Base-by-base conservation (phyloP, 2,888 invertebrate genomes). In the Osmoderma eremita region DNA sequence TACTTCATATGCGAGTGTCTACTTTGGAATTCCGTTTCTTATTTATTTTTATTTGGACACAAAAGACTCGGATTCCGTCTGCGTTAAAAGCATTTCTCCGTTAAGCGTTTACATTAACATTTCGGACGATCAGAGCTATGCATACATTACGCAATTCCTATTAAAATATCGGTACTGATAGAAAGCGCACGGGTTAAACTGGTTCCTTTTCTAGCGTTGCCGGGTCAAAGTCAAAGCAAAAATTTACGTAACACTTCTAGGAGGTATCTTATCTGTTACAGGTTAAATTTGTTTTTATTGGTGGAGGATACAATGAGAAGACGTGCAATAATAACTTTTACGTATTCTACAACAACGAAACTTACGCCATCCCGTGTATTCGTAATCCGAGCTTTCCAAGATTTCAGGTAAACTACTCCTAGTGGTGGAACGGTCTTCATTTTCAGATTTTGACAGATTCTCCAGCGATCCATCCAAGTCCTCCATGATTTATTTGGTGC, bases 331-430 rank as follows among this genome's bases (percentile, higher is more conserved):
- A n/a, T n/a, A n/a, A n/a, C n/a, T n/a, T 13, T 41, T 42, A 42
- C 13, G 17, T 42, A 5, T n/a, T 42, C n/a, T 50, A 15, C 20
- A 3, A 18, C 3, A 50, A 15, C 20, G 13, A 58, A 69, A 78
- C 79, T 78, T 75, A 79, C 79, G 74, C 77, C 78, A 79, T 3
- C 76, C 77, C 70, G 74, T 76, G 65, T 77, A 77, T 10, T 76
- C 77, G 65, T 76, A 73, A 39, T 76, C 76, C 1, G 76, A 76
- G 67, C 77, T 76, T 58, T 74, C 73, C 45, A 72, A 69, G 58
- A 70, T 74, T 50, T 74, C 75, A 10, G 72, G 67, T 41, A 73
- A 67, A 69, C 30, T 30, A 30, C 69, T 73, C 22, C 67, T 67
- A 54, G 70, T 73, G 17, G 69, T 24, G 24, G 51, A 24, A 24